Evolutionary conservation across 1,140 invertebrate genomes (phyloP), one percentile per base, ranked within the genome.

Genomic region (Oedothorax gibbosus): DNA sequence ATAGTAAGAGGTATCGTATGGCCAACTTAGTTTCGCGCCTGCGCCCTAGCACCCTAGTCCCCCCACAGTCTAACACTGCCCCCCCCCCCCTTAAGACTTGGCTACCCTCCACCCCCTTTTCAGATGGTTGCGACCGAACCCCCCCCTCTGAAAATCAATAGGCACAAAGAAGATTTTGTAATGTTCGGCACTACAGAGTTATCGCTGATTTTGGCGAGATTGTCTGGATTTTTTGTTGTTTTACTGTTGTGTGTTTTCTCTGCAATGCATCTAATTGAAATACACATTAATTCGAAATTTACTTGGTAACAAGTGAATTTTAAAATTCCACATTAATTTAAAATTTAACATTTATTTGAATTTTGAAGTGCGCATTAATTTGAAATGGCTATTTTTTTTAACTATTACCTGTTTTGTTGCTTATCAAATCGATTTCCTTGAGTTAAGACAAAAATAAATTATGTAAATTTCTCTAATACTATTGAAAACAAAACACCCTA

Each of bases 111-210:
- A 72, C 71, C 80, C 78, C 78, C 54, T 57, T 75, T 50, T 60
- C 81, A 84, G 81, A 84, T 84, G 81, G 81, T 84, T 84, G 75
- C 72, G 81, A 76, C 81, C 71, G 81, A 75, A 84, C 81, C 71
- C 77, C 71, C 77, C 80, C 64, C 49, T 54, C 50, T 75, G 56
- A 75, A 84, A 84, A 84, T 84, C 81, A 84, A 84, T 84, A 84
- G 81, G 62, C 68, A 62, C 80, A 66, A 73, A 21, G 53, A 21
- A 77, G 65, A 62, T 62, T 21, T 35, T 51, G 56, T 15, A 64
- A 77, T 64, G 49, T 18, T 64, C 35, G 21, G 12, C 6, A 62
- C 50, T 53, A 50, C 56, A 35, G 20, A 35, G 15, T 72, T 82
- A 73, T 82, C 80, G 80, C 81, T 64, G 4, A 21, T 21, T 50